These are phyloP conservation scores for Gymnarchus niloticus DNA, from an alignment of 2,113 vertebrate genomes.

Conservation along the genomic window DNA sequence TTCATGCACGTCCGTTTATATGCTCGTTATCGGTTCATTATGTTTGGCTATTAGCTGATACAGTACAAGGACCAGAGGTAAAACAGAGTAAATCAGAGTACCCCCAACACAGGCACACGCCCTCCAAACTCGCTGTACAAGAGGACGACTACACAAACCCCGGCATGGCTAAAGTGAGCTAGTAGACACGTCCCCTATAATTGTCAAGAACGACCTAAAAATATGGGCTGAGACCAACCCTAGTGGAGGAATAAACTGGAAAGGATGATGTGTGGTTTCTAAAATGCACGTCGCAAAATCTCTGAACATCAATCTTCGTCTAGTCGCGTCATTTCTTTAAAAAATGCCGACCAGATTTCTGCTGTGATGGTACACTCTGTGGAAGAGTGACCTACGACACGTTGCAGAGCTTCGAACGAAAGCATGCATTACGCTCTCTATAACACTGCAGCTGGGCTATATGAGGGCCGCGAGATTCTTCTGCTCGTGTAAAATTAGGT, in stretches of 20 bases:
- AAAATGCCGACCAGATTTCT: background rate
- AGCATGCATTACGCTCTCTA: background rate
- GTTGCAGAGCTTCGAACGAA: background rate
- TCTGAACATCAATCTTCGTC: background rate
- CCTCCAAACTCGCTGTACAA: background rate
- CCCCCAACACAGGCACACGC: background rate
- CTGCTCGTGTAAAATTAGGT: constrained; percentile 20
- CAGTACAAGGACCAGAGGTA: background rate
- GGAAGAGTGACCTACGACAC: background rate
- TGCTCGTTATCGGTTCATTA: background rate
- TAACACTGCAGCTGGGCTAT: background rate
- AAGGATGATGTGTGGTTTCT: constrained; percentile 7
- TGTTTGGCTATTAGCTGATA: background rate
- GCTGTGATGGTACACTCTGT: background rate
- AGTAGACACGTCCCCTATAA: constrained; percentile 14
- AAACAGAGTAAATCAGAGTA: background rate
- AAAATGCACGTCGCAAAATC: constrained; percentile 16
- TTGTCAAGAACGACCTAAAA: constrained; percentile 30
- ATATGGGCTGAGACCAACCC: constrained; percentile 17
- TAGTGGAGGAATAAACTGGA: constrained; percentile 19
- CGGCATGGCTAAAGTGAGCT: constrained; percentile 13
- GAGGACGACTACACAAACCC: constrained; percentile 22
- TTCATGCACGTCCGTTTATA: background rate
- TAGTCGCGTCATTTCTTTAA: background rate
- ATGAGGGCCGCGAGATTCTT: background rate